Evolutionary conservation across 64 coral and sea anemone genomes (phyloP).

Genomic region (Pocillopora verrucosa): DNA sequence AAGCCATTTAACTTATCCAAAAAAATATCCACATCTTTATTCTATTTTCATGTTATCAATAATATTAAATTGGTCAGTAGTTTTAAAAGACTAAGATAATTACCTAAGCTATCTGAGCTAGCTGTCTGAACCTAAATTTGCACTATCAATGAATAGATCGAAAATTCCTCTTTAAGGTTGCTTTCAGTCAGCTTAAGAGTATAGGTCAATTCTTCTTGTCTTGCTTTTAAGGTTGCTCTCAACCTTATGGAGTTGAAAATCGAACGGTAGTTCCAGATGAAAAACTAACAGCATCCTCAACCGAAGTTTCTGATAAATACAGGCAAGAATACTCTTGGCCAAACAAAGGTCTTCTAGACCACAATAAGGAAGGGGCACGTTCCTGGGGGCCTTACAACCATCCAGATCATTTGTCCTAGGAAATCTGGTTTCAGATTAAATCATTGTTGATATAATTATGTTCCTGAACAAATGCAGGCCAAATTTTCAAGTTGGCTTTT

Average conservation of each 20-base stretch:
- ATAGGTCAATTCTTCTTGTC: not conserved
- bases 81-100: too few species aligned
- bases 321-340: conserved; percentile 10
- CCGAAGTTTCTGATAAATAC: not conserved
- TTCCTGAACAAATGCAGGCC: not conserved
- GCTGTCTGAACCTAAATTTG: too few species aligned
- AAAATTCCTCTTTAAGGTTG: too few species aligned
- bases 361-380: not conserved
- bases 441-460: not conserved
- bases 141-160: too few species aligned
- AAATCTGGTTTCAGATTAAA: conserved; percentile 47
- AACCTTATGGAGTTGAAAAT: conserved; percentile 37
- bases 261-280: conserved; percentile 11
- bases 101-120: too few species aligned
- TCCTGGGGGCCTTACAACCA: not conserved
- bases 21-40: too few species aligned
- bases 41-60: too few species aligned
- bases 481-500: too few species aligned
- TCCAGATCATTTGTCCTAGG: not conserved
- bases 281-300: conserved; percentile 25
- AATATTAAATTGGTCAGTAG: too few species aligned
- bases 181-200: too few species aligned
- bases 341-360: conserved; percentile 10
- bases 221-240: conserved; percentile 6
- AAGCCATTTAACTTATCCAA: too few species aligned